phyloP scores from a whole-genome alignment of 2,888 invertebrate genomes.

The Atrina japonica region DNA sequence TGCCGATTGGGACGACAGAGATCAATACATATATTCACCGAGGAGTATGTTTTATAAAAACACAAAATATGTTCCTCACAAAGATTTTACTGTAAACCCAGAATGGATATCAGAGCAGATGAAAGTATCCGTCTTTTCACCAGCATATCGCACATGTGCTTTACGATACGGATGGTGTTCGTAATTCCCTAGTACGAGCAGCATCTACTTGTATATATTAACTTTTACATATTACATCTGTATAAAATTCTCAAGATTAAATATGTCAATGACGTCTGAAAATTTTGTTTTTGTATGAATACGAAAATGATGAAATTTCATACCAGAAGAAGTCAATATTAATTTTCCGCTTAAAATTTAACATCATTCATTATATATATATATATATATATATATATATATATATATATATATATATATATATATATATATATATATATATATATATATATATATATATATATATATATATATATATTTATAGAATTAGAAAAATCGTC shows the following conservation, averaged over 20 bases:
- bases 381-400: conserved; percentile 11
- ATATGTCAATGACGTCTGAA: too few relatives aligned
- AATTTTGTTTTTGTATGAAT: too few relatives aligned
- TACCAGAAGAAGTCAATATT: neutral
- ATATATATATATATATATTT: conserved; percentile 8
- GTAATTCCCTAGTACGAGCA: too few relatives aligned
- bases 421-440: neutral
- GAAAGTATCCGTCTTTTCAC: conserved; percentile 56
- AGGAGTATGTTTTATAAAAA: conserved; percentile 60
- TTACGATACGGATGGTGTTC: conserved; percentile 63
- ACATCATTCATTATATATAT: too few relatives aligned
- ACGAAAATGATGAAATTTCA: too few relatives aligned
- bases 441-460: conserved; percentile 11
- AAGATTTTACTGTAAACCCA: conserved; percentile 58
- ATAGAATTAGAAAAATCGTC: too few relatives aligned
- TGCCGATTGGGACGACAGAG: conserved; percentile 61
- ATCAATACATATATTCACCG: conserved; percentile 58
- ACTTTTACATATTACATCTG: too few relatives aligned
- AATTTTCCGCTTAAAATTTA: neutral
- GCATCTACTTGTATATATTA: too few relatives aligned
- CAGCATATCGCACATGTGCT: conserved; percentile 60
- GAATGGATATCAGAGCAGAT: conserved; percentile 63
- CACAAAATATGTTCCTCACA: conserved; percentile 51
- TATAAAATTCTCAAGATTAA: too few relatives aligned
- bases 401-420: conserved; percentile 11